Conservation (phyloP, 1,140 invertebrate species). For the Physella acuta region DNA sequence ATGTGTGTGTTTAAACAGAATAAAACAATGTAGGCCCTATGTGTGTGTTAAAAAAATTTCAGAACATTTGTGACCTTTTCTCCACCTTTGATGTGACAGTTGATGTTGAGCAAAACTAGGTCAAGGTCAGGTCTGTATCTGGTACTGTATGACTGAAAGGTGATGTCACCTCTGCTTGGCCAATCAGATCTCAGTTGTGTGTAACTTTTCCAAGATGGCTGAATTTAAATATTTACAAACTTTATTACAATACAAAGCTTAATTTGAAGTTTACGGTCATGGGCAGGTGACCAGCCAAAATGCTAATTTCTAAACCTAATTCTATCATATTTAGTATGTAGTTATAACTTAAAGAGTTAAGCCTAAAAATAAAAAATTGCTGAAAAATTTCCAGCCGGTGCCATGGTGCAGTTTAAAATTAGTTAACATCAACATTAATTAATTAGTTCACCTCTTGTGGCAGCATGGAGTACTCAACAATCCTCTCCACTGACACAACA, state of each 20-base stretch:
- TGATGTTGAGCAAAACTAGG: slow-evolving; percentile 51
- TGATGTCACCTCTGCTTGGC: slow-evolving; percentile 67
- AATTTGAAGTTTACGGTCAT: background rate
- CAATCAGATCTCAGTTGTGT: slow-evolving; percentile 36
- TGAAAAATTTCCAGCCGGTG: too few relatives aligned
- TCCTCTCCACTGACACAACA: slow-evolving; percentile 93
- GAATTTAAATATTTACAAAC: too few relatives aligned
- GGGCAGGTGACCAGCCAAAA: background rate
- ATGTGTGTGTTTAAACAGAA: background rate
- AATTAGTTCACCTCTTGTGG: slow-evolving; percentile 42
- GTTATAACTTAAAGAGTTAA: too few relatives aligned
- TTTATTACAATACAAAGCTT: background rate
- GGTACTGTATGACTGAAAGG: slow-evolving; percentile 70
- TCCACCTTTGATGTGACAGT: slow-evolving; percentile 44
- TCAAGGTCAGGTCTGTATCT: slow-evolving; percentile 52
- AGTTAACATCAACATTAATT: too few relatives aligned
- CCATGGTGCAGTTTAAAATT: too few relatives aligned
- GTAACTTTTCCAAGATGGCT: slow-evolving; percentile 37
- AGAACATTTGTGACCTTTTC: slow-evolving; percentile 61
- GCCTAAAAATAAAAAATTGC: too few relatives aligned
- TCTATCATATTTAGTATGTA: too few relatives aligned
- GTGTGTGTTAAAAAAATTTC: too few relatives aligned
- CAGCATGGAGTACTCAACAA: slow-evolving; percentile 75
- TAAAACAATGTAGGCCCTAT: background rate
- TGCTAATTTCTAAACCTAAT: too few relatives aligned